Percentiles rank a stretch among this genome's conserved stretches.
phyloP scores from a whole-genome alignment of 2,888 invertebrate genomes.

The Glaucopsyche alexis region DNA sequence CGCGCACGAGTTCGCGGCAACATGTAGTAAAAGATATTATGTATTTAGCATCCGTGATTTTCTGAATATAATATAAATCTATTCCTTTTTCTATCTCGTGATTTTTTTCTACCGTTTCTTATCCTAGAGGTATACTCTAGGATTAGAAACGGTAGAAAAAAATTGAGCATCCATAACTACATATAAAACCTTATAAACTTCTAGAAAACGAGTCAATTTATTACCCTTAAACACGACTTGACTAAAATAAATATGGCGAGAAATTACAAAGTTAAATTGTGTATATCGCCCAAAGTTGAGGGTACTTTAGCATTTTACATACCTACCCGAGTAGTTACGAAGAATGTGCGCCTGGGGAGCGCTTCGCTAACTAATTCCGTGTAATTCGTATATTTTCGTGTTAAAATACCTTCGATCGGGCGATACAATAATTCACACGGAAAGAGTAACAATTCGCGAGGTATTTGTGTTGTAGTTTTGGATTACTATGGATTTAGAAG shows the following conservation, averaged over 20 bases:
- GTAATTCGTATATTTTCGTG: constrained; percentile 22
- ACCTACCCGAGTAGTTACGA: constrained; percentile 14
- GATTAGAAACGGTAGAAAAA: no score
- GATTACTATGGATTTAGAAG: neutral
- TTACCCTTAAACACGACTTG: neutral
- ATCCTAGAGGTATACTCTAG: no score
- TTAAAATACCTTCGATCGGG: constrained; percentile 17
- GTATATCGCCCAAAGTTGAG: constrained; percentile 11
- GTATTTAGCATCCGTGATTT: no score
- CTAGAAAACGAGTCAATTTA: neutral
- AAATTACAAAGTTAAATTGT: constrained; percentile 23
- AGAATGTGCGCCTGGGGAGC: constrained; percentile 24
- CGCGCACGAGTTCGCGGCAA: no score
- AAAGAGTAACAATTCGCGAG: neutral
- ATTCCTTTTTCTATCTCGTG: no score
- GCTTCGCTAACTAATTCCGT: constrained; percentile 21
- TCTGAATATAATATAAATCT: no score
- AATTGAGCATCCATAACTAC: no score
- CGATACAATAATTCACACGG: constrained; percentile 15
- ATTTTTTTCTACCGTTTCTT: no score
- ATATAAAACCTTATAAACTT: neutral
- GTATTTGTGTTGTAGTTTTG: neutral
- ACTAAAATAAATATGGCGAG: constrained; percentile 15
- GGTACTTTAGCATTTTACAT: constrained; percentile 19
- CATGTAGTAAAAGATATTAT: no score